phyloP scores from a whole-genome alignment of 2,888 invertebrate genomes.

The Amphimallon solstitiale region DNA sequence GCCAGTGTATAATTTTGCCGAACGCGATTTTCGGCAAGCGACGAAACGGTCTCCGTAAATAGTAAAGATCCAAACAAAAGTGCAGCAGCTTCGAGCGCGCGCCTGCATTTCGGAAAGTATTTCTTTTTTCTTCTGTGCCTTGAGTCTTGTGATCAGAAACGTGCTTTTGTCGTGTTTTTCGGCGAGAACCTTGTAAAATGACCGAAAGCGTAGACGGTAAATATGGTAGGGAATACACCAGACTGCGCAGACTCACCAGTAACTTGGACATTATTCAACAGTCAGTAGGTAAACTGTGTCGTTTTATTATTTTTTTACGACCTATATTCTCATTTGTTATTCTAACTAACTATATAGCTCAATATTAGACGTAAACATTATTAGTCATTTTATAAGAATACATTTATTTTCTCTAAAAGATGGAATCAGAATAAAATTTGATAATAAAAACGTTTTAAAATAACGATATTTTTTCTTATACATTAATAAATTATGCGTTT shows the following conservation, averaged over 20 bases:
- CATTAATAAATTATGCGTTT: too few relatives aligned
- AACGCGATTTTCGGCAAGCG: neutral
- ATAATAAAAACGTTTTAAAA: too few relatives aligned
- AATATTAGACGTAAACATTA: too few relatives aligned
- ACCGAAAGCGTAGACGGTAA: slow-evolving; percentile 46
- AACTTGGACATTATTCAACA: slow-evolving; percentile 74
- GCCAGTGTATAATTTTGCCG: slow-evolving; percentile 40
- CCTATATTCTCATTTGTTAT: too few relatives aligned
- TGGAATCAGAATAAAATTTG: too few relatives aligned
- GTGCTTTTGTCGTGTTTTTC: neutral
- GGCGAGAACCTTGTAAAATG: slow-evolving; percentile 7
- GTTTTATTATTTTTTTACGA: slow-evolving; percentile 3
- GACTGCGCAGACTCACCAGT: slow-evolving; percentile 74
- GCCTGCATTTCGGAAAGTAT: neutral
- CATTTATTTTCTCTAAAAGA: too few relatives aligned
- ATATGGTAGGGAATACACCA: slow-evolving; percentile 76
- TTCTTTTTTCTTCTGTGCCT: neutral
- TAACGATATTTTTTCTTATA: too few relatives aligned
- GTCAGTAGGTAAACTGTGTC: slow-evolving; percentile 68
- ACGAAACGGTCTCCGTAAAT: neutral
- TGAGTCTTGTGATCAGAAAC: neutral
- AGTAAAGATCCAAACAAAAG: neutral
- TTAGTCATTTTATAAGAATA: too few relatives aligned
- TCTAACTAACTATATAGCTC: too few relatives aligned
- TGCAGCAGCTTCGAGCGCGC: neutral